Base-by-base conservation (phyloP, 2,113 vertebrate genomes). In the Dicentrarchus labrax region DNA sequence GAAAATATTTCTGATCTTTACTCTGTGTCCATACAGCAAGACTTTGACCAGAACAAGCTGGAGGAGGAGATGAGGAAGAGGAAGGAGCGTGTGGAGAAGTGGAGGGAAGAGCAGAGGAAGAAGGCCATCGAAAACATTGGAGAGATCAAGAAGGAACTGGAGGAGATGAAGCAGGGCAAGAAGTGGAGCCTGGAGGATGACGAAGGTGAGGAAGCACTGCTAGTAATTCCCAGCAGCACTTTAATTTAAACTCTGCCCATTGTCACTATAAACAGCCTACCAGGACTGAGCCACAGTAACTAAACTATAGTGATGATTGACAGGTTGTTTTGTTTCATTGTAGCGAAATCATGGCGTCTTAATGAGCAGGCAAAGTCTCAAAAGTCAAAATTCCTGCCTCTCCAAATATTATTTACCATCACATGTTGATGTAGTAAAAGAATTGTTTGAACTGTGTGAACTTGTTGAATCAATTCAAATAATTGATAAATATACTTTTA, bases 1-100 rank as follows among this genome's bases (percentile, higher is more conserved):
- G 19, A 3, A 17, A 30, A 19, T 43, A 7, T 75, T 47, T 45
- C 5, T 10, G 19, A 70, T 59, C 0, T 67, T 24, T 11, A 5
- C 15, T 47, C 15, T 74, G 0, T 76, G n/a, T 66, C 16, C 8
- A 13, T 54, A 84, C 82, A 67, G 21, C 82, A 99, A 96, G 99
- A 99, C 90, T 99, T 99, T 95, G 98, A 99, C 92, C 98, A 99
- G 92, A 99, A 99, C 92, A 99, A 99, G 65, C 94, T 99, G 70
- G 98, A 99, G 89, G 98, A 99, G 87, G 98, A 99, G 96, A 99
- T 99, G 98, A 97, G 98, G 90, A 99, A 99, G 88, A 95, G 98
- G 82, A 99, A 99, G 94, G 98, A 99, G 88, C 95, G 98, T 10
- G 98, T 99, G 86, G 98, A 99, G 91, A 99, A 99, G 57, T 99